Evolutionary conservation across 2,888 invertebrate species (phyloP).

Genomic region (Linnaemya tessellans): DNA sequence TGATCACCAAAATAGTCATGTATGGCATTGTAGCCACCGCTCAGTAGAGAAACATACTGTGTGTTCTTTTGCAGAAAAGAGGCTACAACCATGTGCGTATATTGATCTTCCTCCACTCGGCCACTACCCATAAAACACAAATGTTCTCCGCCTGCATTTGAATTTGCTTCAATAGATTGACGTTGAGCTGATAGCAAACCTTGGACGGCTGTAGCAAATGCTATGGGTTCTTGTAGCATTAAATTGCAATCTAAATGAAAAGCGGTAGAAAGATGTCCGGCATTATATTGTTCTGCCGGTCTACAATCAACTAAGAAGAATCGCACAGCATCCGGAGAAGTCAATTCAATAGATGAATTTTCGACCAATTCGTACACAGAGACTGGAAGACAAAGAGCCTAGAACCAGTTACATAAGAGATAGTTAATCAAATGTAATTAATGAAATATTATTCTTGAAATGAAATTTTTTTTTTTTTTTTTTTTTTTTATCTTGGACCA

Average conservation of each 20-base stretch:
- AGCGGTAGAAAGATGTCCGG: constrained; percentile 97
- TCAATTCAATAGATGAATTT: constrained; percentile 88
- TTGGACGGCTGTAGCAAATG: constrained; percentile 97
- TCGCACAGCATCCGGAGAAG: constrained; percentile 87
- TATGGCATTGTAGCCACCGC: constrained; percentile 94
- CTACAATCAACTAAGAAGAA: constrained; percentile 99
- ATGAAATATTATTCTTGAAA: too few species aligned
- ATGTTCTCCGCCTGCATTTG: constrained; percentile 93
- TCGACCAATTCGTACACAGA: constrained; percentile 96
- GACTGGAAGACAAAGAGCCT: constrained; percentile 97
- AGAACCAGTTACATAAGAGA: constrained; percentile 79
- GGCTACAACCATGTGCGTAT: constrained; percentile 99
- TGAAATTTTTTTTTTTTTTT: too few species aligned
- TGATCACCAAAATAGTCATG: constrained; percentile 93
- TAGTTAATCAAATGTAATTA: too few species aligned
- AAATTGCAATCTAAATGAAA: constrained; percentile 98
- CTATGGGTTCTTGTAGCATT: constrained; percentile 97
- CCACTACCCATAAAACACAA: constrained; percentile 97
- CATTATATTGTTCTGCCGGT: constrained; percentile 98
- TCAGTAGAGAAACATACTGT: constrained; percentile 95
- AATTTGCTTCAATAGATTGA: constrained; percentile 93
- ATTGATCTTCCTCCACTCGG: constrained; percentile 95
- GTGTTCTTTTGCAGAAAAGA: constrained; percentile 97
- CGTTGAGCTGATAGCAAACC: constrained; percentile 93
- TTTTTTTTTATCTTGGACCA: too few species aligned